Conservation (phyloP, 2,113 vertebrate genomes). For the Rhinolophus sinicus region DNA sequence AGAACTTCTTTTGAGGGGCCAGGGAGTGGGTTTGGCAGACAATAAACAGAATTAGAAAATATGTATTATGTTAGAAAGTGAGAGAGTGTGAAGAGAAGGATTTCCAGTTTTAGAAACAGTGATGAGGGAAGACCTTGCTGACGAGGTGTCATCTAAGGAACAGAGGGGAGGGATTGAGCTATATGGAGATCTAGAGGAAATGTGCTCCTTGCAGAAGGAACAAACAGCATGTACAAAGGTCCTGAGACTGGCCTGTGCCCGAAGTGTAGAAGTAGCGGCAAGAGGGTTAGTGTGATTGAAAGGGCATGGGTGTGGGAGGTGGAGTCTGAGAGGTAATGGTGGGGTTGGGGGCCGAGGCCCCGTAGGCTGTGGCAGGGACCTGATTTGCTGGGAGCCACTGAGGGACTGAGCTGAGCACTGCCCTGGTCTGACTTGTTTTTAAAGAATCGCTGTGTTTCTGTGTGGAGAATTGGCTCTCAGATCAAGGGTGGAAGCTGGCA, state of each 20-base stretch:
- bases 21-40: background rate
- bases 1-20: background rate
- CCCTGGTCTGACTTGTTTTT: background rate
- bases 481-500: background rate
- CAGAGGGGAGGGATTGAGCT: background rate
- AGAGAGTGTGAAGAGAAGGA: background rate
- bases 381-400: background rate
- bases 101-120: background rate
- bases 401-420: background rate
- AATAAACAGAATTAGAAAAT: background rate
- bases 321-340: background rate
- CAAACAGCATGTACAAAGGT: background rate
- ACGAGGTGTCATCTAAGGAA: background rate
- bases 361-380: background rate
- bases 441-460: background rate
- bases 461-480: background rate
- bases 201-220: background rate
- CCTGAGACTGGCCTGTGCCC: background rate
- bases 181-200: background rate
- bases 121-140: background rate
- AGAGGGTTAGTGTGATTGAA: background rate
- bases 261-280: background rate
- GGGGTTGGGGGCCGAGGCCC: background rate
- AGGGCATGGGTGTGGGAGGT: background rate
- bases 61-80: background rate